Evolutionary conservation across 2,113 vertebrate species (phyloP).

Genomic region (Octodon degus): DNA sequence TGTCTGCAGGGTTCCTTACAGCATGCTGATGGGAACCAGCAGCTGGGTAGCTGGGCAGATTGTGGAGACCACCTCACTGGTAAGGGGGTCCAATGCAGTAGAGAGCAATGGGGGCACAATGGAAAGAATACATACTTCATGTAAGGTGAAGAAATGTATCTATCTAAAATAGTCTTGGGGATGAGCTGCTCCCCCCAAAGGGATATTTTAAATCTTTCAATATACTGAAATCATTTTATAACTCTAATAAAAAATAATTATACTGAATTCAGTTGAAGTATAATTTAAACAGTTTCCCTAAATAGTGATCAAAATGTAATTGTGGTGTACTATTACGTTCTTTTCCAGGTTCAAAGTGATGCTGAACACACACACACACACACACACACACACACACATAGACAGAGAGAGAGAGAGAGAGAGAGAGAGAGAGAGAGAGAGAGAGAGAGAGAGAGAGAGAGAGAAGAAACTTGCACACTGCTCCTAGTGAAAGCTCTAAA

Average conservation of each 20-base stretch:
- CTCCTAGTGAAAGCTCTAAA: background rate
- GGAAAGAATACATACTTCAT: background rate
- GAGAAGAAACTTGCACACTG: background rate
- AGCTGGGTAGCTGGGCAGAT: background rate
- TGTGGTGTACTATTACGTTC: background rate
- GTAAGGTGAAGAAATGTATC: background rate
- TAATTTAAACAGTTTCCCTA: background rate
- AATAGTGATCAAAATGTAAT: background rate
- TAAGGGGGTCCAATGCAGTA: background rate
- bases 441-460: too few species aligned
- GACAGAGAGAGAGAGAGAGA: too few species aligned
- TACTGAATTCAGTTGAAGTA: conserved; percentile 10
- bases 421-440: too few species aligned
- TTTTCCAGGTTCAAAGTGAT: background rate
- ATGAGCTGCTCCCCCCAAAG: background rate
- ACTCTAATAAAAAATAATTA: background rate
- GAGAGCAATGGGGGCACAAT: background rate
- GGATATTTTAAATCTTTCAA: background rate
- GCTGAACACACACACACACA: background rate
- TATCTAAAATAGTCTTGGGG: background rate
- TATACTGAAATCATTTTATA: conserved; percentile 6
- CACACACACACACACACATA: background rate
- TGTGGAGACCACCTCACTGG: background rate
- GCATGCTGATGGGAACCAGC: background rate
- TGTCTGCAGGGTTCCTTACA: conserved; percentile 3